Conservation (phyloP, 1,140 invertebrate species). For the Luehdorfia chinensis region DNA sequence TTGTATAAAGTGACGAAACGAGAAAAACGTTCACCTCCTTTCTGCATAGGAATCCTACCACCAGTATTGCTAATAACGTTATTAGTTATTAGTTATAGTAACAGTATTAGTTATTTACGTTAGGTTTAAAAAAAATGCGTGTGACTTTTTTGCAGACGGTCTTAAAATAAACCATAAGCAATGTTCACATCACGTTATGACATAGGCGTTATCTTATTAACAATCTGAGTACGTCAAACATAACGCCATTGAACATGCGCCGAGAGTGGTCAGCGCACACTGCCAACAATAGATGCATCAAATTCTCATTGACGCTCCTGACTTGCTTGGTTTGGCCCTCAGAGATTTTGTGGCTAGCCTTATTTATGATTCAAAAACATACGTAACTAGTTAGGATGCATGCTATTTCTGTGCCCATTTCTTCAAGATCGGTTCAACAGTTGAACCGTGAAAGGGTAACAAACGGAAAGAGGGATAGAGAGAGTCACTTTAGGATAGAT, state of each 20-base stretch:
- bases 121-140: not conserved
- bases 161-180: conserved; percentile 18
- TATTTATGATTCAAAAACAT: not conserved
- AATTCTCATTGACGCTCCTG: not conserved
- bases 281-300: not conserved
- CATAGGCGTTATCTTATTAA: conserved; percentile 31
- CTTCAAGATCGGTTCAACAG: too few species aligned
- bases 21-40: too few species aligned
- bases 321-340: too few species aligned
- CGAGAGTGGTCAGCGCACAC: not conserved
- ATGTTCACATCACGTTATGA: conserved; percentile 26
- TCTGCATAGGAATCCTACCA: too few species aligned
- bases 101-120: too few species aligned
- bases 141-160: conserved; percentile 16
- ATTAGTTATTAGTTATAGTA: too few species aligned
- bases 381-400: not conserved
- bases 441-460: too few species aligned
- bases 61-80: too few species aligned
- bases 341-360: not conserved
- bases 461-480: too few species aligned
- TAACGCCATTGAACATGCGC: conserved; percentile 9
- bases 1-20: too few species aligned
- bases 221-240: conserved; percentile 24
- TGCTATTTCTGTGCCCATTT: not conserved
- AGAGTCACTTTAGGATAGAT: not conserved